Evolutionary conservation across 2,888 invertebrate genomes (phyloP), one percentile per base, ranked within the genome.

Genomic region (Diadegma fenestrale): DNA sequence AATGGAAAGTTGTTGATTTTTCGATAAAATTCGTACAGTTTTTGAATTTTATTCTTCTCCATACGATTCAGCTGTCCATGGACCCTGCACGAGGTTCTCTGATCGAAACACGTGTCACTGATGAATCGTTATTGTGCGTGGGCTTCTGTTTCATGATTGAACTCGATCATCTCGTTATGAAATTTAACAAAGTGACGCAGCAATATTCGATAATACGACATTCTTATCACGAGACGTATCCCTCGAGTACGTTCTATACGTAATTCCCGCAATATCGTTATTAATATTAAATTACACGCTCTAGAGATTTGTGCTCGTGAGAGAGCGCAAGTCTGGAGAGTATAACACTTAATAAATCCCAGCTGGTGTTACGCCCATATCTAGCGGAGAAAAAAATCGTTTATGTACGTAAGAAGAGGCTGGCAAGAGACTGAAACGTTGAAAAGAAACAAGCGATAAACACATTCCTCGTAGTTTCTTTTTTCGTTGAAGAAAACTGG

Each of bases 271-370:
- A 17, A 68, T 63, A 30, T 61, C 45, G 26, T 54, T 68, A 45
- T 14, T 17, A 22, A 69, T 79, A 79, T 71, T 45, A 61, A 26
- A 69, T 78, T 79, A 79, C 71, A 48, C 63, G 61, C 61, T 33
- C 10, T 26, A 37, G 79, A 79, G 79, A 71, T 79, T 63, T 30
- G 54, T 30, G 14, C 58, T 48, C 63, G 10, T 78, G 26, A 73
- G 45, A 78, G 48, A 79, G 69, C 66, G 68, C 61, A 68, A 68
- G 73, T 76, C 51, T 71, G 48, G n/a, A 79, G 82, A 66, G 54
- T 33, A 68, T 45, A 79, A 69, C 83, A 83, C 79, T 83, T 79
- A 37, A 83, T 83, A 83, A 83, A 83, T 75, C 43, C 63, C 37
- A 61, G 41, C 63, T 54, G 69, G 69, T 69, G 79, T 75, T 83